phyloP scores from a whole-genome alignment of 2,888 invertebrate species.

The Drosophila ochracea region DNA sequence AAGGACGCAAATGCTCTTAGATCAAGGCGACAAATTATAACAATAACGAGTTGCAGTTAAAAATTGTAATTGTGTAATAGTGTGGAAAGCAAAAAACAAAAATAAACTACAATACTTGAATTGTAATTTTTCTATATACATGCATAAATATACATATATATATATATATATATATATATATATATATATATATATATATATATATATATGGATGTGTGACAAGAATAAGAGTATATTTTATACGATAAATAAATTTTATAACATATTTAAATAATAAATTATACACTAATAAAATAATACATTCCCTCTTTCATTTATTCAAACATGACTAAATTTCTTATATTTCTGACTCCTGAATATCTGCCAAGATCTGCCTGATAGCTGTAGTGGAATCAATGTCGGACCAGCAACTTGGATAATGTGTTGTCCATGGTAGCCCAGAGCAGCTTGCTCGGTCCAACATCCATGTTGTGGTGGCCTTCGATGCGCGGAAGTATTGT shows the following conservation, averaged over 20 bases:
- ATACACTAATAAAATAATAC: constrained; percentile 66
- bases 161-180: constrained; percentile 45
- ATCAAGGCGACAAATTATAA: constrained; percentile 64
- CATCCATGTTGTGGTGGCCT: not conserved
- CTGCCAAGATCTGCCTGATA: not conserved
- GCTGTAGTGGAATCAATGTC: not conserved
- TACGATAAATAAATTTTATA: constrained; percentile 81
- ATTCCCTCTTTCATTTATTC: constrained; percentile 1
- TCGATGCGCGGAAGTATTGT: not conserved
- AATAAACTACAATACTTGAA: constrained; percentile 52
- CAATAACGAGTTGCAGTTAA: constrained; percentile 78
- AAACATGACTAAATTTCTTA: not conserved
- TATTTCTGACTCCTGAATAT: not conserved
- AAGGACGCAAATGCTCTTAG: constrained; percentile 46
- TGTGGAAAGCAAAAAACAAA: constrained; percentile 39
- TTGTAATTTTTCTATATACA: constrained; percentile 72
- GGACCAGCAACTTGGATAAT: not conserved
- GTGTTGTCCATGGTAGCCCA: not conserved
- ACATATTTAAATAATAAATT: constrained; percentile 81
- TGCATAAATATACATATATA: constrained; percentile 51
- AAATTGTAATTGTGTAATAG: constrained; percentile 75
- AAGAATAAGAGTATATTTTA: constrained; percentile 79
- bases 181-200: constrained; percentile 54
- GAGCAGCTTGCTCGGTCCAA: not conserved
- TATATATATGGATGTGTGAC: constrained; percentile 59